Percentiles rank a stretch among this genome's conserved stretches.
These are phyloP conservation scores for Bimastos eiseni DNA, from an alignment of 2,888 invertebrate genomes.

Conservation along the genomic window DNA sequence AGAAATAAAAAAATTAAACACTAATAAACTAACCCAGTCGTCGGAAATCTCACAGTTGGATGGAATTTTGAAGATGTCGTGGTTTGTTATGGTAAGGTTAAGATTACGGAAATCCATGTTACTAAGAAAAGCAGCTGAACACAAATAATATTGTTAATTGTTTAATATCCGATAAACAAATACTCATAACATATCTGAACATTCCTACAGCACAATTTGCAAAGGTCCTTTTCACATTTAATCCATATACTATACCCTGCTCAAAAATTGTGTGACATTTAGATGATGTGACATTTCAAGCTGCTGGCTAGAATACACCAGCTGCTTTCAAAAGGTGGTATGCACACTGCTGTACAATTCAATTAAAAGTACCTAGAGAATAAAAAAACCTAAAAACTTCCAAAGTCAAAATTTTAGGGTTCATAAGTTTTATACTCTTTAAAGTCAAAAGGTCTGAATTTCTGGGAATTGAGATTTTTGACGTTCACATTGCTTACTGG, in stretches of 20 bases:
- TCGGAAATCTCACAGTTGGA: not conserved
- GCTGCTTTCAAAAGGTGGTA: not conserved
- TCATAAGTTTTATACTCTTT: no score
- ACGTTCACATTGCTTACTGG: no score
- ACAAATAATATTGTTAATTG: not conserved
- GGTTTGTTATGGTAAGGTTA: conserved; percentile 7
- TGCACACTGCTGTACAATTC: no score
- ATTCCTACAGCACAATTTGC: not conserved
- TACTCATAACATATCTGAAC: not conserved
- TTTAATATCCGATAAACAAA: not conserved
- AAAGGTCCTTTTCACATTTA: not conserved
- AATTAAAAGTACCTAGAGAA: no score
- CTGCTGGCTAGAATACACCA: not conserved
- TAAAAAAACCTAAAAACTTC: no score
- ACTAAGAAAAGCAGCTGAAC: conserved; percentile 19
- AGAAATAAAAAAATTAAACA: not conserved
- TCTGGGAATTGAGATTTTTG: no score
- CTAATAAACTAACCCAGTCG: not conserved
- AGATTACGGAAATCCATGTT: conserved; percentile 18
- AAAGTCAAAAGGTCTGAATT: no score
- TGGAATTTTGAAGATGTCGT: conserved; percentile 20
- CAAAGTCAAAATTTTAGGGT: no score
- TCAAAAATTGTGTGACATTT: not conserved
- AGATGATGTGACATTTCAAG: not conserved
- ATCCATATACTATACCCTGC: not conserved